These are phyloP conservation scores for Parauchenoglanis punctatus DNA, from an alignment of 2,797 vertebrate species.

Conservation along the genomic window DNA sequence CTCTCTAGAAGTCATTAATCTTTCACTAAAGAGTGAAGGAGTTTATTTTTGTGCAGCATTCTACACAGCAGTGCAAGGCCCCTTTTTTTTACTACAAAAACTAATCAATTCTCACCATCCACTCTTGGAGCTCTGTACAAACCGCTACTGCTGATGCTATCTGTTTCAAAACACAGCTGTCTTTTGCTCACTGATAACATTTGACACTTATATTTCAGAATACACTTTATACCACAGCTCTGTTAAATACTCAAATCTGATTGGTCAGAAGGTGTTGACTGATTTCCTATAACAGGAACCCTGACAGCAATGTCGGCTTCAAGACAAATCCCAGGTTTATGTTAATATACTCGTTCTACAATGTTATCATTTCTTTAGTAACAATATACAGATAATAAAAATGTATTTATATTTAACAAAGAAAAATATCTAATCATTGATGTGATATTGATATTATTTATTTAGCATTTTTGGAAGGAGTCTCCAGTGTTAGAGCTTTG, in stretches of 20 bases:
- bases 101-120: not conserved
- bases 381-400: not conserved
- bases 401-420: not conserved
- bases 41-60: constrained; percentile 59
- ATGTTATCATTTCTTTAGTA: not conserved
- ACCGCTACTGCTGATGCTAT: constrained; percentile 16
- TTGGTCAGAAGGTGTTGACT: not conserved
- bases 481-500: not conserved
- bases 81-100: constrained; percentile 25
- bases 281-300: not conserved
- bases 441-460: not conserved
- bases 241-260: not conserved
- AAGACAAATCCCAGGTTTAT: not conserved
- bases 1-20: constrained; percentile 33
- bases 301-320: not conserved
- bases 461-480: not conserved
- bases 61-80: constrained; percentile 42
- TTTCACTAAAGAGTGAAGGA: constrained; percentile 28
- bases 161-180: constrained; percentile 7
- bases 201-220: not conserved
- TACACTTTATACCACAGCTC: not conserved
- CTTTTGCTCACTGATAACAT: not conserved
- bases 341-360: not conserved
- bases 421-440: not conserved
- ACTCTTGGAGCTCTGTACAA: not conserved